Conservation (phyloP, 1,140 invertebrate genomes). For the Sogatella furcifera region DNA sequence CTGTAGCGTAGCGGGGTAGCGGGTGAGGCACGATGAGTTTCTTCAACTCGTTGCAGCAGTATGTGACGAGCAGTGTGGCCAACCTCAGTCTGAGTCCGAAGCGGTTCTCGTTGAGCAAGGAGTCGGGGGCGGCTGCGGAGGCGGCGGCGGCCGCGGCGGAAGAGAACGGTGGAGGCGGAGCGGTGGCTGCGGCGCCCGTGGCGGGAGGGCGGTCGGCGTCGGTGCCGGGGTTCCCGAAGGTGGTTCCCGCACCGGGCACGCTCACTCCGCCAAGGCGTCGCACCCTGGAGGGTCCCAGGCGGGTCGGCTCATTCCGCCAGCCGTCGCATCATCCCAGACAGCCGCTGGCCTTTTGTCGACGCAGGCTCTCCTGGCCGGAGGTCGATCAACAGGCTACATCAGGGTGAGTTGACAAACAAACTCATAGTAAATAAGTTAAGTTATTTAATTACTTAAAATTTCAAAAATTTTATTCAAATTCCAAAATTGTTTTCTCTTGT, state of each 20-base stretch:
- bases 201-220: slow-evolving; percentile 25
- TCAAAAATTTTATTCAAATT: too few relatives aligned
- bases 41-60: slow-evolving; percentile 67
- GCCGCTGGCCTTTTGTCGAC: slow-evolving; percentile 52
- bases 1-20: too few relatives aligned
- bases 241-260: slow-evolving; percentile 51
- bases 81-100: slow-evolving; percentile 64
- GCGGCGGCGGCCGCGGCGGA: slow-evolving; percentile 26
- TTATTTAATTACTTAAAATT: too few relatives aligned
- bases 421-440: too few relatives aligned
- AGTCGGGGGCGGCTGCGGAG: slow-evolving; percentile 36
- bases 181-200: slow-evolving; percentile 23
- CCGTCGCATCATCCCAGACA: slow-evolving; percentile 36
- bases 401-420: slow-evolving; percentile 42
- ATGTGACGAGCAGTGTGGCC: slow-evolving; percentile 65
- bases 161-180: slow-evolving; percentile 17
- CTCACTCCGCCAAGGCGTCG: slow-evolving; percentile 37
- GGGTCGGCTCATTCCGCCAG: slow-evolving; percentile 37
- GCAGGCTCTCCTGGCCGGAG: slow-evolving; percentile 67
- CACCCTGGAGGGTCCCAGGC: slow-evolving; percentile 29
- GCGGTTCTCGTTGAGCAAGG: slow-evolving; percentile 57
- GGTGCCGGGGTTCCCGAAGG: slow-evolving; percentile 41
- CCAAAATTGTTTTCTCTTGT: too few relatives aligned
- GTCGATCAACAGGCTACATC: slow-evolving; percentile 67
- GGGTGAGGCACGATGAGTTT: slow-evolving; percentile 53